Base-by-base conservation (phyloP, 2,113 vertebrate species). In the Otolemur garnettii region DNA sequence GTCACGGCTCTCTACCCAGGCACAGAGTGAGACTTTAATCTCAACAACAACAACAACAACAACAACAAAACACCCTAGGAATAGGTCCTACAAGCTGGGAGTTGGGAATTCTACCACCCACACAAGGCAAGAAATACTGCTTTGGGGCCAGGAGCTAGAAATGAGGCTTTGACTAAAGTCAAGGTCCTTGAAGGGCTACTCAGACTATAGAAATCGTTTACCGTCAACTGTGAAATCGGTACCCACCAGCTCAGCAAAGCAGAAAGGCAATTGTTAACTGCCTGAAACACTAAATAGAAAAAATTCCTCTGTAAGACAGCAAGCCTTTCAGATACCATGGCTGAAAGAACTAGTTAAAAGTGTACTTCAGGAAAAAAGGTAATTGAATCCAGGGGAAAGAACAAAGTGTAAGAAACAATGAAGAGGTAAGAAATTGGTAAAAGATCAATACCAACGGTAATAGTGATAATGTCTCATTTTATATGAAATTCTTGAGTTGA, bases 321-420 rank as follows among this genome's bases (percentile, higher is more conserved):
- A 91, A 95, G 30, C 14, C 24, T 59, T 64, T 69, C 55, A 53
- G 68, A 71, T 59, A 59, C 3, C 17, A 7, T 81, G 68, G 11
- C 69, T 91, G 69, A 72, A 90, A 82, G 82, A 86, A 81, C 22
- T 75, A 92, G 42, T 33, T 78, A 50, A 57, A 4, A 4, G 17
- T 78, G 12, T 86, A 72, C 38, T 81, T 80, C 2, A 50, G 33
- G 22, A 13, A n/a, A 85, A 50, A 42, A n/a, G 12, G n/a, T 78
- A 77, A 64, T 30, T 64, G 75, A 96, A 90, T 55, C 60, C 64
- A 92, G n/a, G 78, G 50, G 62, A 90, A 97, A 95, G 68, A 93
- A 82, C 26, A 45, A n/a, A 74, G 5, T 62, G 13, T 53, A 83
- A 83, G 42, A 86, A 71, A 55, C 24, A 95, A 62, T 2, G 19